A percentile compares a stretch with the other conserved stretches of the same genome.
Evolutionary conservation across 2,113 vertebrate genomes (phyloP).

Genomic region (Muscicapa adusta): DNA sequence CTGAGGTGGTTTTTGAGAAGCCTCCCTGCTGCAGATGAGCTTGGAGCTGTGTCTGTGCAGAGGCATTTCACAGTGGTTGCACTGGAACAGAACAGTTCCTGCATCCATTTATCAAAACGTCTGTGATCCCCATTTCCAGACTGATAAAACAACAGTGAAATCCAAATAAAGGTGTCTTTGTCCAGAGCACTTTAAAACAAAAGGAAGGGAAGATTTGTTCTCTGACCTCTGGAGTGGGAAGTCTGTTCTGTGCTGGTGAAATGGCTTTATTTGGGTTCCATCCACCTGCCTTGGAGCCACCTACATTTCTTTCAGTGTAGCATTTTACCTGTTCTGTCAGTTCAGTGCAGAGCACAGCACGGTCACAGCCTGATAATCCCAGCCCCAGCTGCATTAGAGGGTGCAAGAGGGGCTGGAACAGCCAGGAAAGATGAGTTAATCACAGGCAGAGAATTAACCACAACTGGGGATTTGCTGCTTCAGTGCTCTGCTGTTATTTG

Average conservation of each 20-base stretch:
- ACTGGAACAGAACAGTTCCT: conserved; percentile 7
- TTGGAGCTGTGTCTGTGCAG: not conserved
- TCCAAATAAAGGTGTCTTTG: conserved; percentile 26
- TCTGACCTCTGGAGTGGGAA: not conserved
- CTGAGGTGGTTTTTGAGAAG: not conserved
- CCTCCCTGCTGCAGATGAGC: not conserved
- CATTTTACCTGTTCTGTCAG: not conserved
- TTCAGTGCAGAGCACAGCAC: accelerated
- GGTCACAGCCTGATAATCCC: not conserved
- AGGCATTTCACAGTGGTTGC: not conserved
- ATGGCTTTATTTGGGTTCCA: not conserved
- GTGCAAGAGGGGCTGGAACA: not conserved
- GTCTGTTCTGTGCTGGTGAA: not conserved
- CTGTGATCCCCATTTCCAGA: not conserved
- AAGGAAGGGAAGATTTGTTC: not conserved
- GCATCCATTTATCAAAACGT: conserved; percentile 23
- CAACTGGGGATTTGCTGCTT: not conserved
- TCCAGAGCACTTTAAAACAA: not conserved
- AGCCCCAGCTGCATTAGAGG: not conserved
- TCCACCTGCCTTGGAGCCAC: not conserved
- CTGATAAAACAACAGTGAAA: not conserved
- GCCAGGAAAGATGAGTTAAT: not conserved
- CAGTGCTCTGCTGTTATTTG: not conserved
- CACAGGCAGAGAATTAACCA: not conserved
- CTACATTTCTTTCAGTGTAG: accelerated